These are phyloP conservation scores for Zeus faber DNA, from an alignment of 2,113 vertebrate species.

Conservation along the genomic window DNA sequence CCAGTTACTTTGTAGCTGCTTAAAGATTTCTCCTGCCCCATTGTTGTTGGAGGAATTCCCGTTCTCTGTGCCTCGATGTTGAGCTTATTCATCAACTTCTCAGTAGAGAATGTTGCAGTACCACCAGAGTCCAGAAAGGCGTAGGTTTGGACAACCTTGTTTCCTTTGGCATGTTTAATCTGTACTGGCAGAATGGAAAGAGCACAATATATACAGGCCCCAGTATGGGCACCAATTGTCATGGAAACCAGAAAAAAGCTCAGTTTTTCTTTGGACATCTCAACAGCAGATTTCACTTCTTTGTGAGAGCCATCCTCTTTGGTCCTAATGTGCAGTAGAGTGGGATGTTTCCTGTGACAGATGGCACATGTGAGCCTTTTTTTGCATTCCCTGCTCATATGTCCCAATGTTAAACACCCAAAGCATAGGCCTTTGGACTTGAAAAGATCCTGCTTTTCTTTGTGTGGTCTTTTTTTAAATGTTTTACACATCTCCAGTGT, in stretches of 20 bases:
- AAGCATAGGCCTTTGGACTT: conserved; percentile 11
- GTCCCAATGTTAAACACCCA: conserved; percentile 4
- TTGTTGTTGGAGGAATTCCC: background rate
- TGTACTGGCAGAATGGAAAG: background rate
- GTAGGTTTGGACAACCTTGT: background rate
- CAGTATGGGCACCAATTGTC: background rate
- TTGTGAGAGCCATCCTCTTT: too few relatives aligned
- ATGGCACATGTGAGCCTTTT: background rate
- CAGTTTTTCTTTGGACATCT: background rate
- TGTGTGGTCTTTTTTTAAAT: conserved; percentile 3
- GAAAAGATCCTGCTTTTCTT: conserved; percentile 7
- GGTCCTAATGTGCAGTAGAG: background rate
- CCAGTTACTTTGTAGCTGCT: too few relatives aligned
- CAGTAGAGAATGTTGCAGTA: background rate
- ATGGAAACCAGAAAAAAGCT: background rate
- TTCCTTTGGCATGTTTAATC: background rate
- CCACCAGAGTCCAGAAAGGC: conserved; percentile 2
- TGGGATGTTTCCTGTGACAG: background rate
- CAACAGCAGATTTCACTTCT: too few relatives aligned
- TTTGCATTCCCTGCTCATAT: conserved; percentile 9
- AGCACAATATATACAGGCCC: background rate
- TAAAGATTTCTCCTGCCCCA: too few relatives aligned
- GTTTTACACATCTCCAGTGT: background rate
- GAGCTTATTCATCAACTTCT: background rate
- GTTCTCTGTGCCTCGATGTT: background rate